Evolutionary conservation across 2,888 invertebrate genomes (phyloP), one percentile per base, ranked within the genome.

Genomic region (Mythimna loreyi): DNA sequence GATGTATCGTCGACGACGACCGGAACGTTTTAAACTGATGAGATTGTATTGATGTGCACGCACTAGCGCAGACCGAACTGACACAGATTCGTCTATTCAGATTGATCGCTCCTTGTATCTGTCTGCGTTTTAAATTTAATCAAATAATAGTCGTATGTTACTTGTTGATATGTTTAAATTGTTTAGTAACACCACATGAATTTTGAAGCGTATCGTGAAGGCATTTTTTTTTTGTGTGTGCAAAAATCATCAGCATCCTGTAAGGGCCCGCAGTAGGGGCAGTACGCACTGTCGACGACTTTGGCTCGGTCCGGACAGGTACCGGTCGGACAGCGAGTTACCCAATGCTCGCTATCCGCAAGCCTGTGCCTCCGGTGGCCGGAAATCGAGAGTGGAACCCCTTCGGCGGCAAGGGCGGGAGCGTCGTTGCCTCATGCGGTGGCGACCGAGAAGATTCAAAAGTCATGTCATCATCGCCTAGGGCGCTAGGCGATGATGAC

Each of bases 1-100:
- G 21, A 21, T 56, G 13, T 36, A 36, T 36, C 7, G 21, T 3
- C 21, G n/a, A 36, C 33, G 21, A 53, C 11, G n/a, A n/a, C 30
- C n/a, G 5, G 5, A 55, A 21, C 33, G 21, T 55, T 55, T 55
- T 55, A 56, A 56, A 23, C 56, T 36, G 56, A 36, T 36, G 56
- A 33, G 36, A 23, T 56, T 16, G n/a, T n/a, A 9, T 19, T 40
- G 16, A 16, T 16, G 16, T 21, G 45, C 55, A 55, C 43, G 43
- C 43, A 56, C 16, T 5, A 5, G 25, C 7, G 19, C 40, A 5
- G 9, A 43, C 19, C 43, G 13, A 30, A 11, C 28, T 23, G 43
- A 19, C 28, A 56, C 21, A 33, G 13, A 43, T 28, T 36, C 23
- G 5, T 43, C 13, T 19, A 13, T 21, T 52, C 9, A 45, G 58